phyloP scores from a whole-genome alignment of 2,888 invertebrate genomes.

The Drosophila crucigera region DNA sequence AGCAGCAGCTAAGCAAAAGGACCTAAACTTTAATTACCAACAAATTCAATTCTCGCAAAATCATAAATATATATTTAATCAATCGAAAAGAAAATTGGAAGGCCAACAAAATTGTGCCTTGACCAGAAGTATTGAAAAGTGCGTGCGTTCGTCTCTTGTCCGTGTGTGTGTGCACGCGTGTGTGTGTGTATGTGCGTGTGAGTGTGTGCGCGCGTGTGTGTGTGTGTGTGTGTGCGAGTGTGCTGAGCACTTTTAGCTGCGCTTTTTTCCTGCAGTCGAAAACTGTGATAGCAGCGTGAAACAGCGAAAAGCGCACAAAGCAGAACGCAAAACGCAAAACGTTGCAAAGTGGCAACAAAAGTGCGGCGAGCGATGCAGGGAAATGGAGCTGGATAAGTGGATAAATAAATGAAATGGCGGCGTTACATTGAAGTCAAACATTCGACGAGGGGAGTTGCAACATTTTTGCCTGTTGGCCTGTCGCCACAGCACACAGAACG shows the following conservation, averaged over 20 bases:
- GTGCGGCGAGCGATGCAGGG: slow-evolving; percentile 25
- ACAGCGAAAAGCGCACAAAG: slow-evolving; percentile 31
- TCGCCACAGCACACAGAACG: slow-evolving; percentile 15
- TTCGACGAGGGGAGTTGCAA: slow-evolving; percentile 41
- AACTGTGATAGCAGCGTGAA: slow-evolving; percentile 38
- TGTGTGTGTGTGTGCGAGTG: slow-evolving; percentile 8
- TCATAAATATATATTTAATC: slow-evolving; percentile 20
- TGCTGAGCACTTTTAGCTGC: slow-evolving; percentile 46
- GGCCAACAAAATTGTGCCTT: slow-evolving; percentile 30
- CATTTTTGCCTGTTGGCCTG: slow-evolving; percentile 18
- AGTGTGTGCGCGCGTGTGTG: background rate
- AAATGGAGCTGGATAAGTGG: slow-evolving; percentile 49
- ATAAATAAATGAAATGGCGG: slow-evolving; percentile 36
- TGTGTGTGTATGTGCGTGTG: slow-evolving; percentile 10
- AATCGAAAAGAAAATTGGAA: slow-evolving; percentile 24
- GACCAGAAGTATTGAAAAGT: slow-evolving; percentile 29
- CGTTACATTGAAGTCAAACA: slow-evolving; percentile 40
- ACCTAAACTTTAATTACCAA: slow-evolving; percentile 25
- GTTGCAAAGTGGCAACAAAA: slow-evolving; percentile 26
- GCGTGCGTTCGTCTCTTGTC: slow-evolving; percentile 16
- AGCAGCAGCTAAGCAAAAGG: slow-evolving; percentile 16
- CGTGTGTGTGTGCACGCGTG: slow-evolving; percentile 25
- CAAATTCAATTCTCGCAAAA: slow-evolving; percentile 18
- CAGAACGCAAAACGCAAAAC: slow-evolving; percentile 21
- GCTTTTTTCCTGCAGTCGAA: slow-evolving; percentile 58